Conservation (phyloP, 2,113 vertebrate species). For the Takifugu flavidus region DNA sequence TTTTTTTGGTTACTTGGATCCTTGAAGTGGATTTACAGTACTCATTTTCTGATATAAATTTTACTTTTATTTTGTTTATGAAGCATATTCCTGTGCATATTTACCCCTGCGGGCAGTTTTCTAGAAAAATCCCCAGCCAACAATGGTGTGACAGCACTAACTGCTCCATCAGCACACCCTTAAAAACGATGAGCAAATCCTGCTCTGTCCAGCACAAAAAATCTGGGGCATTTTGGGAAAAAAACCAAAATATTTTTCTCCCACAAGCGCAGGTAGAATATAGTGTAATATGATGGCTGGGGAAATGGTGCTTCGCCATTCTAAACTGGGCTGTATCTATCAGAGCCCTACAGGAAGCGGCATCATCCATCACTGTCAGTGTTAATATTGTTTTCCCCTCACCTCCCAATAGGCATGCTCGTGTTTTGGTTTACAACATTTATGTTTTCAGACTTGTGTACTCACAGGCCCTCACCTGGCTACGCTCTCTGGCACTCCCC, state of each 20-base stretch:
- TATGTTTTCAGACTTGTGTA: conserved; percentile 76
- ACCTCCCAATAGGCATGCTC: conserved; percentile 67
- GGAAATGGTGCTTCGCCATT: conserved; percentile 15
- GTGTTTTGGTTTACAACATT: conserved; percentile 72
- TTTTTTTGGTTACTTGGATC: no score
- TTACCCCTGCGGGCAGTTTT: background rate
- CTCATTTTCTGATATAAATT: no score
- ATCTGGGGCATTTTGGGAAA: background rate
- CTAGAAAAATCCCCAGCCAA: background rate
- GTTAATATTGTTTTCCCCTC: conserved; percentile 71
- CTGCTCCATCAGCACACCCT: background rate
- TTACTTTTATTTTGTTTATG: no score
- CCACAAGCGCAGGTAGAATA: background rate
- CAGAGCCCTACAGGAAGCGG: conserved; percentile 49
- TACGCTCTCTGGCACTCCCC: conserved; percentile 68
- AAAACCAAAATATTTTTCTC: background rate
- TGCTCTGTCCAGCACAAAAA: background rate
- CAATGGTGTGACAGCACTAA: background rate
- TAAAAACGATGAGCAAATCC: background rate
- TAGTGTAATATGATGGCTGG: conserved; percentile 1
- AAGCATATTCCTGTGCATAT: background rate
- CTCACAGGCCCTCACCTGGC: conserved; percentile 70
- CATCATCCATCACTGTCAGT: conserved; percentile 77
- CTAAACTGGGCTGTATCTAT: conserved; percentile 45
- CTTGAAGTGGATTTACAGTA: no score